Base-by-base conservation (phyloP, 2,888 invertebrate species). In the Ecliptopera silaceata region DNA sequence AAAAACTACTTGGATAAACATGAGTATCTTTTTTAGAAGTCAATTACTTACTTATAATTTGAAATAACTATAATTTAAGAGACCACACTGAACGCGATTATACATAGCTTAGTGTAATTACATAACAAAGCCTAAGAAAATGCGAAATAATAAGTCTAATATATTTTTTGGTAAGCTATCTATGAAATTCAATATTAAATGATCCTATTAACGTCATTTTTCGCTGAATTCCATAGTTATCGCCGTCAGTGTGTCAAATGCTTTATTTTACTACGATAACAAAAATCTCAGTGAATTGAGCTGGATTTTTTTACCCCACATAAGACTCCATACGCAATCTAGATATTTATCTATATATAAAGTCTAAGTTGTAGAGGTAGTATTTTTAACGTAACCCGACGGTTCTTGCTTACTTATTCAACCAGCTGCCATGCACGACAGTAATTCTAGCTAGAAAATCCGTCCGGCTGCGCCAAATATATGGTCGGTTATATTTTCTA, bases 351-450 rank as follows among this genome's bases (percentile, higher is more conserved):
- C 12, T 34, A 34, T 34, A 12, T 13, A 34, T 5, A 34, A 5
- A 34, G 34, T 34, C 34, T 34, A 13, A n/a, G 22, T 22, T 22
- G 4, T 4, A 6, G 26, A 26, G 26, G 4, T n/a, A 3, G 13
- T 13, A 34, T 13, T 34, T 26, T 26, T 6, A 1, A 38, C 3
- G 22, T 12, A 41, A 12, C 22, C 12, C 5, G 22, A 41, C 11
- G 8, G 17, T 17, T 32, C 18, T 32, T 18, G 32, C 32, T 18
- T 12, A 18, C n/a, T 6, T 6, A n/a, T 8, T 34, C 15, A 43
- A 18, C 47, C 42, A 54, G 54, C 47, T 48, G 54, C 17, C 47
- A 18, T 43, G 4, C 1, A 34, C 11, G 41, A 36, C 48, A 42
- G 54, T 36, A 43, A 43, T 17, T 41, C 26, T 41, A 17, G 22